Evolutionary conservation across 2,113 vertebrate species (phyloP).

Genomic region (Tringa solitaria): DNA sequence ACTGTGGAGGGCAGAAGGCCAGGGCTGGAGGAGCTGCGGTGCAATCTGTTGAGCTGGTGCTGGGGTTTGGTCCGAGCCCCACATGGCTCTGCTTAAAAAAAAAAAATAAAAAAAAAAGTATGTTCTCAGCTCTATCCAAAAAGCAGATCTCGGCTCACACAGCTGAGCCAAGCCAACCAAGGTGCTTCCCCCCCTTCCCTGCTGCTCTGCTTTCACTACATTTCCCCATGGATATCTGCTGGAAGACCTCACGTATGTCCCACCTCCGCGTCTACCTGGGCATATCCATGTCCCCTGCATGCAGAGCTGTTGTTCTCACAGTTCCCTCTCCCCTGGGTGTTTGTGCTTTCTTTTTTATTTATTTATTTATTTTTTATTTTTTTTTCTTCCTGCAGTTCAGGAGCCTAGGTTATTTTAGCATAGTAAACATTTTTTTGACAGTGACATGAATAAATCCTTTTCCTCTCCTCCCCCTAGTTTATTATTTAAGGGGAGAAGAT

Average conservation of each 20-base stretch:
- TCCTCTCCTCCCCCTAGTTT: neutral
- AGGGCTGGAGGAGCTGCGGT: neutral
- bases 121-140: neutral
- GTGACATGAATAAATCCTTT: slow-evolving; percentile 42
- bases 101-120: neutral
- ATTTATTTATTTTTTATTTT: neutral
- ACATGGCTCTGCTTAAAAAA: neutral
- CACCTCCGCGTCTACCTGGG: accelerated
- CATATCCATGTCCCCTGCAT: neutral
- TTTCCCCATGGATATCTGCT: neutral
- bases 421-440: neutral
- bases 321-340: neutral
- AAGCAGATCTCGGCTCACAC: neutral
- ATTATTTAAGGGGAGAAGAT: slow-evolving; percentile 47
- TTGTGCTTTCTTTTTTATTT: neutral
- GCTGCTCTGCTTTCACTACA: accelerated
- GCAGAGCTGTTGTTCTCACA: neutral
- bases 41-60: neutral
- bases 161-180: neutral
- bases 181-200: neutral
- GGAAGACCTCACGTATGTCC: neutral
- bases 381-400: neutral
- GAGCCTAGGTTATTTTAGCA: neutral
- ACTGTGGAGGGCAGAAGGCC: neutral
- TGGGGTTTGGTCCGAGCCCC: neutral